Conservation (phyloP, 2,113 vertebrate species). For the Tauraco erythrolophus region DNA sequence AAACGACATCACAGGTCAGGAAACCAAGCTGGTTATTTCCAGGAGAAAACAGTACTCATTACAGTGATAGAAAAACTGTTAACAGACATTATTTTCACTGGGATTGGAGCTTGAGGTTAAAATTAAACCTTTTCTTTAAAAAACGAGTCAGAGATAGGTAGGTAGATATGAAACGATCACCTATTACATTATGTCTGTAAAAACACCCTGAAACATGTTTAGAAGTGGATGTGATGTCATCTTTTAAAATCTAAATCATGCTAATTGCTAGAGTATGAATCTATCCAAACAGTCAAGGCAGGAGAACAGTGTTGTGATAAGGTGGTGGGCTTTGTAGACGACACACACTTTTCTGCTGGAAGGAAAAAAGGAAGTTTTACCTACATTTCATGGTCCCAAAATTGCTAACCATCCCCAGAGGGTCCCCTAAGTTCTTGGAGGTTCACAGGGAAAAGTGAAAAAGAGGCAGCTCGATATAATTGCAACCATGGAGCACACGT, state of each 20-base stretch:
- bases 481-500: rapidly evolving
- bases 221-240: not conserved
- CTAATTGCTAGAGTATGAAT: not conserved
- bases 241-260: not conserved
- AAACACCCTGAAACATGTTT: not conserved
- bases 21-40: not conserved
- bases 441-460: not conserved
- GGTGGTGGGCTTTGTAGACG: not conserved
- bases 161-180: not conserved
- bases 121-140: not conserved
- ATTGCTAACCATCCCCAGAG: not conserved
- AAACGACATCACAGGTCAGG: not conserved
- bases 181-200: not conserved
- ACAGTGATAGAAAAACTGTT: not conserved
- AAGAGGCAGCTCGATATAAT: not conserved
- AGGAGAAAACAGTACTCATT: rapidly evolving
- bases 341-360: not conserved
- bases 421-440: not conserved
- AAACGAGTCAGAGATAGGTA: not conserved
- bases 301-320: not conserved
- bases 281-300: not conserved
- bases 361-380: not conserved
- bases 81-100: rapidly evolving
- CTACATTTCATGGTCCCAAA: not conserved
- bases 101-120: not conserved